phyloP scores from a whole-genome alignment of 1,140 invertebrate genomes.

The Halyomorpha halys region DNA sequence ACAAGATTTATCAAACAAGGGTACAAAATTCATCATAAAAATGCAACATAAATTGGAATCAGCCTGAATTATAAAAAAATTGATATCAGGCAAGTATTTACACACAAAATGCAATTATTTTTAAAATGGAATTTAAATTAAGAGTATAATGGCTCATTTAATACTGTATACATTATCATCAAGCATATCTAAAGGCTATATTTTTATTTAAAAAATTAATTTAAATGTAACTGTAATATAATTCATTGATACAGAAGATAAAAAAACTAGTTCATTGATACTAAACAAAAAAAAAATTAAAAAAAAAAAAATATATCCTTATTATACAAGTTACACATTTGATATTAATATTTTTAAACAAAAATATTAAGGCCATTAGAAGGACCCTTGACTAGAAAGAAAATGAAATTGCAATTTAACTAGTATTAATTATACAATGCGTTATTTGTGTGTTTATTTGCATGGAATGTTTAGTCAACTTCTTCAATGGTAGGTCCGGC shows the following conservation, averaged over 20 bases:
- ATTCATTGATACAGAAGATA: background rate
- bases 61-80: background rate
- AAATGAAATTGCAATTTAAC: background rate
- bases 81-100: background rate
- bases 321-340: background rate
- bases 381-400: background rate
- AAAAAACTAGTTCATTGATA: background rate
- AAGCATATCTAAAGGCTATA: background rate
- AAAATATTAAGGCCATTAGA: background rate
- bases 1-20: slow-evolving; percentile 11
- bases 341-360: background rate
- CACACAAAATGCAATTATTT: background rate
- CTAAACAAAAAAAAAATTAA: background rate
- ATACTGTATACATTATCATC: background rate
- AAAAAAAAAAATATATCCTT: background rate
- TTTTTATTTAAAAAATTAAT: slow-evolving; percentile 5
- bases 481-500: slow-evolving; percentile 86
- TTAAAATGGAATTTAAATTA: background rate
- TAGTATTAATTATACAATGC: background rate
- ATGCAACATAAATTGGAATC: background rate
- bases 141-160: background rate
- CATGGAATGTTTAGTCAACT: slow-evolving; percentile 65
- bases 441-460: background rate
- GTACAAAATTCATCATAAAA: slow-evolving; percentile 12
- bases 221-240: background rate